phyloP scores from a whole-genome alignment of 2,113 vertebrate species.

The Perca fluviatilis region DNA sequence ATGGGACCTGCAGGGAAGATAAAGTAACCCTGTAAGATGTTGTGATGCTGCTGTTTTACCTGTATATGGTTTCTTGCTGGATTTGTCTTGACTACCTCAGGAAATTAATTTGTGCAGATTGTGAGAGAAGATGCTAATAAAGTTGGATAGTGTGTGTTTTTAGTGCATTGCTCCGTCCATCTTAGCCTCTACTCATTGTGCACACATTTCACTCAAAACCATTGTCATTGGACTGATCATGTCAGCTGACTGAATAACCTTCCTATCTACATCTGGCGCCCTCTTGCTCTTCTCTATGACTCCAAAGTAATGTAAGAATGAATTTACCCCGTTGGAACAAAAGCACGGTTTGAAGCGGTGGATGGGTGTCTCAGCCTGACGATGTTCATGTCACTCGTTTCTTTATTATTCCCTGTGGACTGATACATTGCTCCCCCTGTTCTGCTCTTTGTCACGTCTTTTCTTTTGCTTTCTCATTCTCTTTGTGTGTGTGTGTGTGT shows the following conservation, averaged over 20 bases:
- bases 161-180: conserved; percentile 3
- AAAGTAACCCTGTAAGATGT: conserved; percentile 2
- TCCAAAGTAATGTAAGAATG: not conserved
- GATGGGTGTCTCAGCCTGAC: conserved; percentile 51
- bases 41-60: not conserved
- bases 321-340: not conserved
- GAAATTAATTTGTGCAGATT: not conserved
- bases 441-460: conserved; percentile 11
- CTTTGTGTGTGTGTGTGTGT: conserved; percentile 39
- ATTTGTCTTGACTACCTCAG: not conserved
- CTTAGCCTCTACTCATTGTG: not conserved
- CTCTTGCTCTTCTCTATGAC: not conserved
- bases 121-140: conserved; percentile 1
- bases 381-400: conserved; percentile 52
- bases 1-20: conserved; percentile 31
- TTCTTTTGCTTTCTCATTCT: conserved; percentile 28
- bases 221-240: not conserved
- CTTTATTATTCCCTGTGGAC: conserved; percentile 48
- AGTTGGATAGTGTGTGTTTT: not conserved
- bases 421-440: conserved; percentile 7
- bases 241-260: conserved; percentile 6
- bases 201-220: not conserved
- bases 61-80: not conserved
- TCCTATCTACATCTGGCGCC: not conserved
- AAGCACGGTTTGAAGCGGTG: conserved; percentile 27